Evolutionary conservation across 37 sponge, comb jelly and placozoan species (phyloP), one percentile per base, ranked within the genome.

Genomic region (Oopsacas minuta): DNA sequence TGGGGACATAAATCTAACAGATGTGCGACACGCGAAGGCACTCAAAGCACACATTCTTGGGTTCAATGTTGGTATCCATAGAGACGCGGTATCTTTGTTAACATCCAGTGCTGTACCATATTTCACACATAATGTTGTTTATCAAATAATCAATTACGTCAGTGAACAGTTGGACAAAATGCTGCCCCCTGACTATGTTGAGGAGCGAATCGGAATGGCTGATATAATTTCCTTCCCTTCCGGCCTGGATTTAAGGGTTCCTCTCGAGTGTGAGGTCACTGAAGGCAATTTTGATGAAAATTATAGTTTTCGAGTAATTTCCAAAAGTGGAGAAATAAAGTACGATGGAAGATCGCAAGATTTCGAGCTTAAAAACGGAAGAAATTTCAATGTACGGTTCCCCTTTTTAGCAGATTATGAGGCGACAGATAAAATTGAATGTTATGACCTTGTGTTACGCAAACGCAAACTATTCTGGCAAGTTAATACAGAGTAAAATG

Each of bases 111-210:
- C 20, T 7, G 28, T 61, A 10, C 75, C 75, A 61, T 5, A 32
- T 61, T 61, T 61, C 75, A 61, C 75, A 61, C 75, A 61, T 61
- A 61, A 61, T n/a, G 30, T 61, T 3, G 75, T 61, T 5, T 61
- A 61, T 61, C 22, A 34, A 34, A 61, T 61, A 32, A 61, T 61
- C 22, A 34, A 61, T 12, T 61, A 61, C 22, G 75, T 61, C 20
- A 10, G 75, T n/a, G 75, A 61, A n/a, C 28, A 61, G 22, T n/a
- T 61, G 28, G 30, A 10, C 28, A 61, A 61, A 61, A 61, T 61
- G 75, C 30, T 61, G 30, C 28, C 20, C 22, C 75, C 75, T 25
- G 30, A 10, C 28, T n/a, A 25, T 12, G 22, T n/a, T 20, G 75
- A 61, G 22, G 30, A 61, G 28, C 7, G 30, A 25, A n/a, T 61